These are phyloP conservation scores for Mus minutoides DNA, from an alignment of 2,797 vertebrate genomes.

Conservation along the genomic window DNA sequence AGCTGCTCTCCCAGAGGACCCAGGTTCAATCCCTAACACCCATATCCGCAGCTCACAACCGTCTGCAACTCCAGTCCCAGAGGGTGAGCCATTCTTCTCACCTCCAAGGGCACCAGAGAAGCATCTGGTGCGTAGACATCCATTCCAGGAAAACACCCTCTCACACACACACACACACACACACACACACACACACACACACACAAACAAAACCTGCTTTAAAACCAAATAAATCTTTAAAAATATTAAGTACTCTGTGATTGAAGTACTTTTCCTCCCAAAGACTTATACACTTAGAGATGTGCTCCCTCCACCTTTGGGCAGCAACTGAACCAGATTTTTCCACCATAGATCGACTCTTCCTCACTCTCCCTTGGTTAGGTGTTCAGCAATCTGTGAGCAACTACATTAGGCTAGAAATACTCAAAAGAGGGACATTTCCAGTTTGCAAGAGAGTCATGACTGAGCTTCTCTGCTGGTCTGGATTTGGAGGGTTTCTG, in stretches of 20 bases:
- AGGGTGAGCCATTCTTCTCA: background rate
- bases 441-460: background rate
- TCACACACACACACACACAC: too few relatives aligned
- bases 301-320: background rate
- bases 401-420: constrained; percentile 26
- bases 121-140: background rate
- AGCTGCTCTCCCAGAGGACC: background rate
- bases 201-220: background rate
- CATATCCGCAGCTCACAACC: background rate
- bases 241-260: background rate
- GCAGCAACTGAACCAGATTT: background rate
- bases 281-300: background rate
- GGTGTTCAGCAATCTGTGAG: background rate
- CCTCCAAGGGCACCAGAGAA: background rate
- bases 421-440: background rate
- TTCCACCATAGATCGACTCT: background rate
- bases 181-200: too few relatives aligned
- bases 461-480: background rate
- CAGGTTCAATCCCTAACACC: background rate
- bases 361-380: background rate
- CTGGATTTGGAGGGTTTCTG: background rate
- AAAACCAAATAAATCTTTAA: background rate
- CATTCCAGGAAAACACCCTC: background rate
- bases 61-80: too few relatives aligned
- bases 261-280: background rate